These are phyloP conservation scores for Sclerodermus sp. DNA, from an alignment of 2,888 invertebrate species.

Conservation along the genomic window DNA sequence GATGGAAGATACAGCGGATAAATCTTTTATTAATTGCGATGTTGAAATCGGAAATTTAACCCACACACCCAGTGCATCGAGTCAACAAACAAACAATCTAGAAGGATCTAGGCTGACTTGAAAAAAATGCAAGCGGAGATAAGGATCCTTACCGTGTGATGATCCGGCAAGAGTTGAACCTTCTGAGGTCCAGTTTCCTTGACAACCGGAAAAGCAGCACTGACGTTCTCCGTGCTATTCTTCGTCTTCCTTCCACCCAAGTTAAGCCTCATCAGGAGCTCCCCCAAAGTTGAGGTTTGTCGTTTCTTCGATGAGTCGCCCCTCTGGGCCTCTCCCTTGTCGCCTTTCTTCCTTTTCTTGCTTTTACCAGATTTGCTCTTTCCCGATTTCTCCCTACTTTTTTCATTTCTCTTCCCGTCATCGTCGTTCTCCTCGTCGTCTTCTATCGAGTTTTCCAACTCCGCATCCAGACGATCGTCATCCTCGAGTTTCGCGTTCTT, in stretches of 20 bases:
- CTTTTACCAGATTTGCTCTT: not conserved
- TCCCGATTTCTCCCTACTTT: not conserved
- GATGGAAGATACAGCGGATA: no score
- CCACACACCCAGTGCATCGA: no score
- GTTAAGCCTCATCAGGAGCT: constrained; percentile 30
- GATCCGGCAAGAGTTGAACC: constrained; percentile 5
- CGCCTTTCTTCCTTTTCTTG: constrained; percentile 11
- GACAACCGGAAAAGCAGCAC: constrained; percentile 11
- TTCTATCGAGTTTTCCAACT: not conserved
- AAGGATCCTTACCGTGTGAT: constrained; percentile 2
- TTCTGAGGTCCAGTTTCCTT: constrained; percentile 14
- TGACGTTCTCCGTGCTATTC: constrained; percentile 11
- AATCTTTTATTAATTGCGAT: no score
- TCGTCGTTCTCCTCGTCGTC: not conserved
- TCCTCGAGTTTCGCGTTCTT: not conserved
- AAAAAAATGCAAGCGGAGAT: no score
- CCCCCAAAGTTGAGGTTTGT: constrained; percentile 22
- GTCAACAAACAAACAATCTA: no score
- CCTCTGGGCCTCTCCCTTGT: no score
- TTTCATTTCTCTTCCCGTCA: not conserved
- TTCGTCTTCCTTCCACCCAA: constrained; percentile 18
- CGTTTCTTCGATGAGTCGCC: constrained; percentile 20
- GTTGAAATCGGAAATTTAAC: no score
- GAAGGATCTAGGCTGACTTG: no score
- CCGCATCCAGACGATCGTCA: not conserved